Evolutionary conservation across 1,140 invertebrate species (phyloP).

Genomic region (Sminthurides bifidus): DNA sequence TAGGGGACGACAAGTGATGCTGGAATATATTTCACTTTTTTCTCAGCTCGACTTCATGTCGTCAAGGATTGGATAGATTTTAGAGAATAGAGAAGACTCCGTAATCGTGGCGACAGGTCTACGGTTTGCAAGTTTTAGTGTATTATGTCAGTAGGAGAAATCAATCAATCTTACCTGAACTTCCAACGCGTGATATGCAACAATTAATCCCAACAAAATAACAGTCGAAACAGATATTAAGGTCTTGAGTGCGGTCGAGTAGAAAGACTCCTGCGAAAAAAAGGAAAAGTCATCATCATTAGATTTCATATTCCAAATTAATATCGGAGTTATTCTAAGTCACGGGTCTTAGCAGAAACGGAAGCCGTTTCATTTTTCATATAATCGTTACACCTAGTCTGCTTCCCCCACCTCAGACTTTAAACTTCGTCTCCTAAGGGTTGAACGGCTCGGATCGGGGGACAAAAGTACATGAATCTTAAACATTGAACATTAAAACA

Average conservation of each 20-base stretch:
- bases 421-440: neutral
- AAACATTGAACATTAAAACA: too few relatives aligned
- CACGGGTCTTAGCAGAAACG: too few relatives aligned
- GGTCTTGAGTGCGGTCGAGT: conserved; percentile 92
- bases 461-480: neutral
- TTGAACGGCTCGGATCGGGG: neutral
- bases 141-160: neutral
- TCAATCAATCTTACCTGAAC: conserved; percentile 72
- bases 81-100: neutral
- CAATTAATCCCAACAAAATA: conserved; percentile 94
- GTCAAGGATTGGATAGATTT: too few relatives aligned
- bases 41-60: too few relatives aligned
- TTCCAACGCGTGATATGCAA: conserved; percentile 99
- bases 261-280: conserved; percentile 77
- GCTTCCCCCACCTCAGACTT: neutral
- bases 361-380: neutral
- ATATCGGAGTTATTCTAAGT: too few relatives aligned
- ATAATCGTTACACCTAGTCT: neutral
- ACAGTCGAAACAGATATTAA: conserved; percentile 97
- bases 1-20: too few relatives aligned
- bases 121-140: too few relatives aligned
- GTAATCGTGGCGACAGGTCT: neutral
- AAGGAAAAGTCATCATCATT: conserved; percentile 25
- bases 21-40: neutral
- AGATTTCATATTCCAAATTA: too few relatives aligned